Conservation (phyloP, 2,113 vertebrate species). For the Lutjanus erythropterus region DNA sequence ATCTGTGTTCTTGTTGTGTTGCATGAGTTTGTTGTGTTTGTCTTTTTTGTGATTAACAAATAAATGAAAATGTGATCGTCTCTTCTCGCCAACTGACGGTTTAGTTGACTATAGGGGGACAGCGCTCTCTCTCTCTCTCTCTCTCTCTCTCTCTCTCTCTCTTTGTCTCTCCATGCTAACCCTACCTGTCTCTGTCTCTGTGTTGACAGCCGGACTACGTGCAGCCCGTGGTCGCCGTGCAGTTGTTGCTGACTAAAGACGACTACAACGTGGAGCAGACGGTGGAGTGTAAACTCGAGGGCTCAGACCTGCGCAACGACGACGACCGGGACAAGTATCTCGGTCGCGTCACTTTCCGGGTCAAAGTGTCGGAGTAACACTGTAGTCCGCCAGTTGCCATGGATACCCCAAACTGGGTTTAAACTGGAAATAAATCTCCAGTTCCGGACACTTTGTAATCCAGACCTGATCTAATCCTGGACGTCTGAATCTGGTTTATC, state of each 20-base stretch:
- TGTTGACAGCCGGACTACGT: conserved; percentile 81
- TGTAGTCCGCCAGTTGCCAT: conserved; percentile 13
- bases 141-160: neutral
- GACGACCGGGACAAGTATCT: conserved; percentile 95
- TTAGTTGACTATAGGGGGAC: no score
- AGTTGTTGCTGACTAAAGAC: conserved; percentile 82
- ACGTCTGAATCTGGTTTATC: neutral
- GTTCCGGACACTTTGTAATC: neutral
- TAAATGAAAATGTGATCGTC: no score
- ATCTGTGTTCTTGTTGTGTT: no score
- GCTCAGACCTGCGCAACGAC: conserved; percentile 88
- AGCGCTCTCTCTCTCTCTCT: neutral
- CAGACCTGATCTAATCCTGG: conserved; percentile 51
- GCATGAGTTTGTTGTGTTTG: no score
- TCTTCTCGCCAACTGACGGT: no score
- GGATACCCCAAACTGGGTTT: conserved; percentile 26
- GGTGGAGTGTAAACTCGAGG: conserved; percentile 91
- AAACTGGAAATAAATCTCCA: neutral
- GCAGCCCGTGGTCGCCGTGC: conserved; percentile 93
- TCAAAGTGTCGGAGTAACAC: conserved; percentile 87
- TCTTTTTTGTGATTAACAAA: no score
- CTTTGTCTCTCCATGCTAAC: neutral
- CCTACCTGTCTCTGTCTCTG: conserved; percentile 68
- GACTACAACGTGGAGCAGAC: conserved; percentile 83
- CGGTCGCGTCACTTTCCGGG: conserved; percentile 92